Evolutionary conservation across 2,113 vertebrate genomes (phyloP), one percentile per base, ranked within the genome.

Genomic region (Cepphus grylle): DNA sequence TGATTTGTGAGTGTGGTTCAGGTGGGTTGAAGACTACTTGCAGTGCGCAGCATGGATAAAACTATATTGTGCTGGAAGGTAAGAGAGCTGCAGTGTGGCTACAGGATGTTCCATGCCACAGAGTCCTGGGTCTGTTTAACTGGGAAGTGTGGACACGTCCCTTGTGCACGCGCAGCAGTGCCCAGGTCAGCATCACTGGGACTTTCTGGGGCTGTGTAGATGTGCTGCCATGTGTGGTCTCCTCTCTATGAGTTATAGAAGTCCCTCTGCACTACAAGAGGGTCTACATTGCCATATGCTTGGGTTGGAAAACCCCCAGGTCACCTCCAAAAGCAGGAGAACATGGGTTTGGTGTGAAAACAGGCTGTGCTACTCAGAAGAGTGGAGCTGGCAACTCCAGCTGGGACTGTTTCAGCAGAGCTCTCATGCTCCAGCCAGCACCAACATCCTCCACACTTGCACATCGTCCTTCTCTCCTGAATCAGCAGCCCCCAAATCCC

Each of bases 31-130:
- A 38, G 38, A 66, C 38, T 21, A 9, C 55, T 45, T 42, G 8
- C 27, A 36, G 17, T 20, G 27, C 0, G 0, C 42, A 70, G 12
- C 9, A 23, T 0, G 5, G 70, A 63, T 34, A 53, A 7, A 52
- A 20, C 20, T 32, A 25, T 2, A 1, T 29, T 15, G 26, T 11
- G n/a, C 30, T 77, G 70, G 45, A 59, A 52, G 20, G 34, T 12
- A 19, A 58, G 27, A 43, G 62, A 58, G 25, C 21, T 34, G 49
- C 27, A 30, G 23, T 3, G 3, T n/a, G 62, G 36, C 38, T 81
- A 15, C 36, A 65, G 43, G 22, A 25, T 42, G 19, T n/a, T 61
- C 40, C 7, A 6, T 20, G 52, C 6, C 38, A 43, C 15, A 1
- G 2, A 11, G 50, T 59, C 63, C 30, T 30, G 59, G 40, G 14